Percentiles rank a stretch among this genome's conserved stretches.
phyloP scores from a whole-genome alignment of 2,113 vertebrate genomes.

The Cyphomyrus plagiostoma region DNA sequence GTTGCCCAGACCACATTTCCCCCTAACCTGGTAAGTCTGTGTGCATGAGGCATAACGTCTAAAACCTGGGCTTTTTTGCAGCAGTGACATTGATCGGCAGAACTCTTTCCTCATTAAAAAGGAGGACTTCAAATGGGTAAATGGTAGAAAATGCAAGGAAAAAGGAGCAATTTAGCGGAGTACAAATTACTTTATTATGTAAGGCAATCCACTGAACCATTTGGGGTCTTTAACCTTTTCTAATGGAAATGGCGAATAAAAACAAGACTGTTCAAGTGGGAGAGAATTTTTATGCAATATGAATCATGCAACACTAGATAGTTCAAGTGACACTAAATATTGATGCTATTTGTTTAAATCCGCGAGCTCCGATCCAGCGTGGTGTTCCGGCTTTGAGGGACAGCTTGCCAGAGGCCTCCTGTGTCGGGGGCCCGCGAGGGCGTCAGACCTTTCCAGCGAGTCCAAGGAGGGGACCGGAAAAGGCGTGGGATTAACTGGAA shows the following conservation, averaged over 20 bases:
- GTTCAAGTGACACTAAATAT: not conserved
- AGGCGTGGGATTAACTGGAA: constrained; percentile 11
- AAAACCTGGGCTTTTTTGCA: not conserved
- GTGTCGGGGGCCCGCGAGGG: not conserved
- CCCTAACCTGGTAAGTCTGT: not conserved
- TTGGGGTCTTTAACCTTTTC: not conserved
- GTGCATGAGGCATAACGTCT: not conserved
- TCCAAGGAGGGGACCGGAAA: not conserved
- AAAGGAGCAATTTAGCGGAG: not conserved
- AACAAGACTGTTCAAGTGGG: not conserved
- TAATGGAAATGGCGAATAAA: not conserved
- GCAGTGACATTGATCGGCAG: not conserved
- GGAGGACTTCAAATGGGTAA: not conserved
- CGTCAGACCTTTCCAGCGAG: not conserved
- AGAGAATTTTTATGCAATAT: constrained; percentile 1
- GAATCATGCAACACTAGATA: not conserved
- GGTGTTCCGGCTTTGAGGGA: not conserved
- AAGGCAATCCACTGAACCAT: not conserved
- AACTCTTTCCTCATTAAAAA: not conserved
- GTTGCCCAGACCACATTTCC: not conserved
- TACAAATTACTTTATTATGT: not conserved
- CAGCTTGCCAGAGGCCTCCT: not conserved
- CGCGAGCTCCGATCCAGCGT: not conserved
- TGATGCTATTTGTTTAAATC: not conserved
- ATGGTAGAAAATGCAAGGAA: not conserved